Evolutionary conservation across 1,140 invertebrate species (phyloP).

Genomic region (Lepidurus apus): DNA sequence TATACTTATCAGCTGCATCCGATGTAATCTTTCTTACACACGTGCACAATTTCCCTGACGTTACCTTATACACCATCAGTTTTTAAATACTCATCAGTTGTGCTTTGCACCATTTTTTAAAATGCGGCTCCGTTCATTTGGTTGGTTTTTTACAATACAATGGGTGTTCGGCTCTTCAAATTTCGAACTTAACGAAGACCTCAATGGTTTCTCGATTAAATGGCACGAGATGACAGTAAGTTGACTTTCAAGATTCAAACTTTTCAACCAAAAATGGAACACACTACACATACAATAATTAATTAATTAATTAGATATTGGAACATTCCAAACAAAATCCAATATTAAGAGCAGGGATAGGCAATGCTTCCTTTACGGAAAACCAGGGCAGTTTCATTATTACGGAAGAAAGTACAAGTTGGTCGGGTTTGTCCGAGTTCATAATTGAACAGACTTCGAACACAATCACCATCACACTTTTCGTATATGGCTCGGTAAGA

Average conservation of each 20-base stretch:
- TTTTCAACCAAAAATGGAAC: background rate
- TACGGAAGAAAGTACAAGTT: background rate
- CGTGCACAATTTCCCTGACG: too few relatives aligned
- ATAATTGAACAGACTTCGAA: background rate
- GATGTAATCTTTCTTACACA: too few relatives aligned
- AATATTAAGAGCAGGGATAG: background rate
- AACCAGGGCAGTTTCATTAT: slow-evolving; percentile 29
- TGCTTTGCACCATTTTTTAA: background rate
- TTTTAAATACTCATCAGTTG: background rate
- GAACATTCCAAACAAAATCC: background rate
- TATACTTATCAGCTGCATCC: too few relatives aligned
- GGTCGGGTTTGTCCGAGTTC: slow-evolving; percentile 3
- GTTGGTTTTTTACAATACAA: background rate
- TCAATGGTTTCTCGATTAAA: background rate
- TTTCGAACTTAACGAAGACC: background rate
- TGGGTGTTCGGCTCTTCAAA: background rate
- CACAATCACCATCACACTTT: background rate
- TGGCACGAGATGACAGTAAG: background rate
- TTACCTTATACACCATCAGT: too few relatives aligned
- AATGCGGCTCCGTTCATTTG: background rate
- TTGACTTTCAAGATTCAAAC: background rate
- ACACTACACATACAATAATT: slow-evolving; percentile 25
- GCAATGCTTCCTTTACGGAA: slow-evolving; percentile 1
- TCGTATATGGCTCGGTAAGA: background rate
- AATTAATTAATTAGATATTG: slow-evolving; percentile 31